Conservation (phyloP, 2,888 invertebrate species). For the Temnothorax rugatulus region DNA sequence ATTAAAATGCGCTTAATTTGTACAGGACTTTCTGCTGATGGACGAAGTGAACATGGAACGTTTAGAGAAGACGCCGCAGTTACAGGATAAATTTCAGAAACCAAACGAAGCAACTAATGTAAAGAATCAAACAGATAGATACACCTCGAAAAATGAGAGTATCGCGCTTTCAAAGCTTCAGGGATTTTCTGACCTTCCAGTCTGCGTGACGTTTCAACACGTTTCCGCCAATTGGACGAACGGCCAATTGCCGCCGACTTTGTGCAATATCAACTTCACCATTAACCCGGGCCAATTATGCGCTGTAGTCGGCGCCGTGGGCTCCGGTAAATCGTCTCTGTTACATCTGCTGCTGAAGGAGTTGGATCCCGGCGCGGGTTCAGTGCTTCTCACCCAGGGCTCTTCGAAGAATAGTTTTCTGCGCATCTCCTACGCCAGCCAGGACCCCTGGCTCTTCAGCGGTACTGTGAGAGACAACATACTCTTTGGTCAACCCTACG, state of each 20-base stretch:
- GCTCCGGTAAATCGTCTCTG: conserved; percentile 89
- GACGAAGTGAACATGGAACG: conserved; percentile 72
- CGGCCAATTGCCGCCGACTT: conserved; percentile 82
- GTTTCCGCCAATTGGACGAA: conserved; percentile 83
- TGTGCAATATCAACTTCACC: conserved; percentile 85
- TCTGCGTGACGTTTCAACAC: conserved; percentile 72
- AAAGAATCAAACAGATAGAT: neutral
- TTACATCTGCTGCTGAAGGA: conserved; percentile 86
- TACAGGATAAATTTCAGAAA: neutral
- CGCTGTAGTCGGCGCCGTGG: conserved; percentile 90
- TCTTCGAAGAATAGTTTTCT: conserved; percentile 25
- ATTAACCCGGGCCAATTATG: conserved; percentile 86
- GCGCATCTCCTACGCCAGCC: conserved; percentile 88
- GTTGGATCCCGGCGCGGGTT: conserved; percentile 85
- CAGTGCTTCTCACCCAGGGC: conserved; percentile 66
- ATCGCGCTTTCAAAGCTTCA: neutral
- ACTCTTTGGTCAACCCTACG: conserved; percentile 90
- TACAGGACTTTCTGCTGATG: conserved; percentile 78
- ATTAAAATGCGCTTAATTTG: neutral
- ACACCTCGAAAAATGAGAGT: neutral
- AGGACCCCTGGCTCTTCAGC: conserved; percentile 91
- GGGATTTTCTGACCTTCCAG: conserved; percentile 70
- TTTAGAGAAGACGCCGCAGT: rapidly evolving
- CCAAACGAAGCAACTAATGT: neutral
- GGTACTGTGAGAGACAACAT: conserved; percentile 91